Evolutionary conservation across 2,888 invertebrate genomes (phyloP).

Genomic region (Sisyra terminalis): DNA sequence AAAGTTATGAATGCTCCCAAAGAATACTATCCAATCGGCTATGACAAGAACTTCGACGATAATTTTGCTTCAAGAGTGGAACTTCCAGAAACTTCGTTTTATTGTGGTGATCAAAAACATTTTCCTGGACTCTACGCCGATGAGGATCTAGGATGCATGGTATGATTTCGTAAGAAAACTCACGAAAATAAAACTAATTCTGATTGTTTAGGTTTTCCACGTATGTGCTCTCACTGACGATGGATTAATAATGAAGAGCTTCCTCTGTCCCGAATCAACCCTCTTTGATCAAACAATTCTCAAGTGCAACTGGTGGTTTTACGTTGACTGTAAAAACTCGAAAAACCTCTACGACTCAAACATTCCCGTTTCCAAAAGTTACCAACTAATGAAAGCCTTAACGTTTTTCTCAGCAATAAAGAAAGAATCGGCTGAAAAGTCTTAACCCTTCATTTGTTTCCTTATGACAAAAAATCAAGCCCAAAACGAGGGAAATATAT

Average conservation of each 20-base stretch:
- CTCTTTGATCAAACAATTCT: conserved; percentile 81
- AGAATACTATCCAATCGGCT: conserved; percentile 76
- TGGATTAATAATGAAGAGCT: conserved; percentile 79
- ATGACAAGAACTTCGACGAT: conserved; percentile 80
- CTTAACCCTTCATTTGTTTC: too few species aligned
- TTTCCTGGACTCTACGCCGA: conserved; percentile 82
- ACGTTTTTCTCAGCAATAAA: conserved; percentile 78
- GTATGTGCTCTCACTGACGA: conserved; percentile 81
- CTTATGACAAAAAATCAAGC: too few species aligned
- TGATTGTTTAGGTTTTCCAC: conserved; percentile 60
- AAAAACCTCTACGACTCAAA: conserved; percentile 72
- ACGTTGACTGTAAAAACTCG: conserved; percentile 75
- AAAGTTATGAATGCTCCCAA: conserved; percentile 81
- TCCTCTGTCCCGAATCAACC: conserved; percentile 80
- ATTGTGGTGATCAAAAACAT: conserved; percentile 78
- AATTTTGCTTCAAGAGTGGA: conserved; percentile 74
- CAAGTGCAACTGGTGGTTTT: conserved; percentile 91
- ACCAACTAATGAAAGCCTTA: conserved; percentile 78
- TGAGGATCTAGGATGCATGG: conserved; percentile 80
- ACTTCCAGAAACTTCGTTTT: conserved; percentile 66
- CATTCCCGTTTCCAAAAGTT: conserved; percentile 80
- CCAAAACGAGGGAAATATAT: too few species aligned
- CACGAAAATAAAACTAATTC: not conserved
- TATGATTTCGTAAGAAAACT: conserved; percentile 28
- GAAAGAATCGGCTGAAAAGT: conserved; percentile 30